Base-by-base conservation (phyloP, 1,140 invertebrate species). In the Ostrea edulis region DNA sequence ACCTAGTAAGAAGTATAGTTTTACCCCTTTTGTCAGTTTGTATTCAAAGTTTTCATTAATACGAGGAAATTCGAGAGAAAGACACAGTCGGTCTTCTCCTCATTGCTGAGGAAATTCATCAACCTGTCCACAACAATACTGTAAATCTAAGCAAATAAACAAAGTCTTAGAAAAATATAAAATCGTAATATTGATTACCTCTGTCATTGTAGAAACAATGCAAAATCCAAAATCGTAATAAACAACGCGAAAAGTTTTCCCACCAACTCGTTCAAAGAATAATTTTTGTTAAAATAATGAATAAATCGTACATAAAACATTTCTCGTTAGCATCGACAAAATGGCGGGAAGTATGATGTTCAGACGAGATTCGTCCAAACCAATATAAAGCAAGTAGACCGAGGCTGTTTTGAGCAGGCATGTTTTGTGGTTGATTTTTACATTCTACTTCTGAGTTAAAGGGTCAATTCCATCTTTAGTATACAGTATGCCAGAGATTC, bases 311-410 rank as follows among this genome's bases (percentile, higher is more conserved):
- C 68, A 25, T 35, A 77, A 8, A 77, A 14, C 29, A 35, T 12
- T 77, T 77, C 35, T 44, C 68, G 25, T 44, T 29, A 77, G 17
- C 25, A 35, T 3, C 25, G 68, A 9, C 29, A 35, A 35, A 77
- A 35, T 77, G 68, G 68, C 68, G 68, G 68, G 68, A 77, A 68
- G 55, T 62, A 3, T 62, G 55, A 17, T 62, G 17, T 77, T 25
- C 68, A 77, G 68, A 77, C 29, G 29, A 77, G 29, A 77, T 14
- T 4, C 29, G 2, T 29, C n/a, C 55, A 17, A 20, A 20, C 20
- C 12, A 7, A 58, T n/a, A n/a, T n/a, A n/a, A n/a, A n/a, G n/a
- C n/a, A n/a, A n/a, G n/a, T n/a, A n/a, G n/a, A n/a, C n/a, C 35
- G 1, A 44, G 35, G 35, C 35, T 44, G 1, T 44, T 44, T 44